These are phyloP conservation scores for Pachypanchax playfairii DNA, from an alignment of 2,113 vertebrate genomes.

Conservation along the genomic window DNA sequence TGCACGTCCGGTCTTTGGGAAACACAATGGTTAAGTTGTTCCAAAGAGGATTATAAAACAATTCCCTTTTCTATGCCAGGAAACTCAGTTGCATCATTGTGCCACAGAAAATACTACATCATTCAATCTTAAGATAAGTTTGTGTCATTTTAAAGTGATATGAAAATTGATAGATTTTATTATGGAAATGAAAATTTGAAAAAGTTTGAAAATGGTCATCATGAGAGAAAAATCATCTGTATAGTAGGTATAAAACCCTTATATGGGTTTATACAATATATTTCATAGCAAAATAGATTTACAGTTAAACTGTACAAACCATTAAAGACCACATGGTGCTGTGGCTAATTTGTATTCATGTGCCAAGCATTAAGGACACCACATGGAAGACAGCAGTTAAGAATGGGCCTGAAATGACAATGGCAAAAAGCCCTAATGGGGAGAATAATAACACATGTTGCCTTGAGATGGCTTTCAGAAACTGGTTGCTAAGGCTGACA, in stretches of 20 bases:
- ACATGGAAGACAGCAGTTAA: constrained; percentile 27
- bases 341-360: constrained; percentile 40
- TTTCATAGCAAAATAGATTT: constrained; percentile 2
- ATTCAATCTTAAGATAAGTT: constrained; percentile 27
- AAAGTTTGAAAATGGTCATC: constrained; percentile 4
- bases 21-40: constrained; percentile 64
- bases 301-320: constrained; percentile 11
- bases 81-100: constrained; percentile 50
- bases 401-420: constrained; percentile 41
- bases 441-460: constrained; percentile 39
- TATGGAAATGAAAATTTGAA: not conserved
- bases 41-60: constrained; percentile 58
- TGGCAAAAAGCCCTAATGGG: constrained; percentile 61
- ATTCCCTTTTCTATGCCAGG: constrained; percentile 56
- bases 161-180: constrained; percentile 12
- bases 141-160: constrained; percentile 6
- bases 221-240: not conserved
- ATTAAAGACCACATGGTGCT: constrained; percentile 10
- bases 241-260: not conserved
- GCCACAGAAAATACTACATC: constrained; percentile 32
- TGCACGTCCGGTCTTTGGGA: constrained; percentile 36
- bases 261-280: constrained; percentile 1
- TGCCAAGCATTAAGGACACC: constrained; percentile 41
- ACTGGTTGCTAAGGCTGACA: constrained; percentile 56
- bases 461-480: constrained; percentile 41